A percentile compares a stretch with the other conserved stretches of the same genome.
Evolutionary conservation across 30 jellyfish, hydroid and myxozoan species (phyloP).

Genomic region (Aurelia aurita): DNA sequence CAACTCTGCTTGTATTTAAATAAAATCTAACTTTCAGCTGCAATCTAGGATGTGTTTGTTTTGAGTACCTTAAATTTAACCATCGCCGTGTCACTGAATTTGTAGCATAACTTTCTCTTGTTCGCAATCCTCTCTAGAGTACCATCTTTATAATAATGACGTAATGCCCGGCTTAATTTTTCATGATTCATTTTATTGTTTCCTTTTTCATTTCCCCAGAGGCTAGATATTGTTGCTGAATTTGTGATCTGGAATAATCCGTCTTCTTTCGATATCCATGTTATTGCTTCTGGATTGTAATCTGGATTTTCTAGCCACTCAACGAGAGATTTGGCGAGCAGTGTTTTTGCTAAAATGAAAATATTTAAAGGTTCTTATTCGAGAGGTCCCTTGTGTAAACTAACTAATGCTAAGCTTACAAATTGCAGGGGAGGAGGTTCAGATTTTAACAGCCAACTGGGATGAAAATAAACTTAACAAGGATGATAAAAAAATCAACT

Average conservation of each 20-base stretch:
- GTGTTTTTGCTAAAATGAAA: conserved; percentile 35
- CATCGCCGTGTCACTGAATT: conserved; percentile 60
- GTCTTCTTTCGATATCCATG: conserved; percentile 63
- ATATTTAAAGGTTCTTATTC: too few species aligned
- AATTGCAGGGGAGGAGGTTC: too few species aligned
- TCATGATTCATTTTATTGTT: conserved; percentile 88
- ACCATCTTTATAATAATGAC: conserved; percentile 88
- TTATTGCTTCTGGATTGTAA: conserved; percentile 53
- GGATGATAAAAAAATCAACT: too few species aligned
- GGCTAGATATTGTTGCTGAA: conserved; percentile 59
- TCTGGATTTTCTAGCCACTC: conserved; percentile 47
- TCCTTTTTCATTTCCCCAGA: conserved; percentile 82
- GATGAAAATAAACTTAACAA: too few species aligned
- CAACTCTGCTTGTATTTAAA: too few species aligned
- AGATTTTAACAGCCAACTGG: too few species aligned
- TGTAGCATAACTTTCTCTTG: conserved; percentile 71
- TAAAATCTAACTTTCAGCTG: too few species aligned
- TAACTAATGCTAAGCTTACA: too few species aligned
- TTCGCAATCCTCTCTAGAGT: conserved; percentile 44
- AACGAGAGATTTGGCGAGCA: conserved; percentile 51
- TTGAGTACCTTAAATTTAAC: conserved; percentile 3
- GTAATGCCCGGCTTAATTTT: conserved; percentile 82
- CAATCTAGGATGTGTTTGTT: too few species aligned
- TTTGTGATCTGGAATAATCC: conserved; percentile 86
- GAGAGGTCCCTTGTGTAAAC: too few species aligned